Evolutionary conservation across 2,113 vertebrate species (phyloP).

Genomic region (Proteles cristata): DNA sequence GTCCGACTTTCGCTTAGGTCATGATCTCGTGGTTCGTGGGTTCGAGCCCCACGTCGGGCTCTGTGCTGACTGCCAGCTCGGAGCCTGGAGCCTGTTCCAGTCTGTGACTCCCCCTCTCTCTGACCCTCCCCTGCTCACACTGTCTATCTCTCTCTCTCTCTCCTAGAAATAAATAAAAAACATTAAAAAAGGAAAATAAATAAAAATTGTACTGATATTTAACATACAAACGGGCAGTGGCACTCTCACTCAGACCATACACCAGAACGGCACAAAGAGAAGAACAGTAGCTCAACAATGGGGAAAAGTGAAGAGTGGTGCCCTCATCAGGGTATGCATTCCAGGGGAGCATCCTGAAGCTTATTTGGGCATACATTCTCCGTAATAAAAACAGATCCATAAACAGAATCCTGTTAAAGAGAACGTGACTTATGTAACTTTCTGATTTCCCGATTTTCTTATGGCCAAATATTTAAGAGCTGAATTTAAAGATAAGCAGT

Average conservation of each 20-base stretch:
- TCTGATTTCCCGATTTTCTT: constrained; percentile 22
- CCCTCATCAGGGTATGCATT: not conserved
- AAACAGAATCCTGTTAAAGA: not conserved
- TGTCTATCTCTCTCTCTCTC: too few relatives aligned
- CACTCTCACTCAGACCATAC: not conserved
- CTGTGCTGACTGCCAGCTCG: too few relatives aligned
- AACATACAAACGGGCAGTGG: not conserved
- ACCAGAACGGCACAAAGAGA: not conserved
- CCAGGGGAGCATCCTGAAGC: not conserved
- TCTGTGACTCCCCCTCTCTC: too few relatives aligned
- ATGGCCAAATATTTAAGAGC: not conserved
- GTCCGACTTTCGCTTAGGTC: too few relatives aligned
- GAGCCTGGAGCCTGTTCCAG: too few relatives aligned
- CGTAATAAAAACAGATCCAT: not conserved
- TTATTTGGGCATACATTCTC: not conserved
- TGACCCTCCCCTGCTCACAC: too few relatives aligned
- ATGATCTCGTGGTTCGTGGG: too few relatives aligned
- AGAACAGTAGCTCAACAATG: not conserved
- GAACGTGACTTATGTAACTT: not conserved
- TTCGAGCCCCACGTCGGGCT: too few relatives aligned
- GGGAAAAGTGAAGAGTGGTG: not conserved
- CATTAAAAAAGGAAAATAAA: too few relatives aligned
- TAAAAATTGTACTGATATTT: not conserved
- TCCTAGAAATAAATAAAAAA: too few relatives aligned
- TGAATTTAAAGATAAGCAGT: not conserved